These are phyloP conservation scores for Apamea epomidion DNA, from an alignment of 2,888 invertebrate genomes.

Conservation along the genomic window DNA sequence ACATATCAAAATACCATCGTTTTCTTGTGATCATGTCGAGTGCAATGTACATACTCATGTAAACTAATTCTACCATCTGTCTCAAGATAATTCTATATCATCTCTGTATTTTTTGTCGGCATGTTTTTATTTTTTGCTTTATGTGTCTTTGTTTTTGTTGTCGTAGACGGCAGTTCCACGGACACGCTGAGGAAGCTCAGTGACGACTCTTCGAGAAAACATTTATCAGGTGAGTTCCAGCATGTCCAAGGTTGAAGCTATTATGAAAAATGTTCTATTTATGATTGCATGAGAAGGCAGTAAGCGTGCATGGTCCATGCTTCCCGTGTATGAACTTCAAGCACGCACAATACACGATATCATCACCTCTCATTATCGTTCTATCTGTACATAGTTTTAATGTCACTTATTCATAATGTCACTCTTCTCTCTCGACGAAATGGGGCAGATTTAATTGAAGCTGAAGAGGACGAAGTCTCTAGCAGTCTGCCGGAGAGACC, in stretches of 20 bases:
- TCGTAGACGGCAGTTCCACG: conserved; percentile 89
- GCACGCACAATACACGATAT: conserved; percentile 71
- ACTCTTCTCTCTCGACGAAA: conserved; percentile 68
- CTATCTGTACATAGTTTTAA: conserved; percentile 73
- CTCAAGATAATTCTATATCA: conserved; percentile 68
- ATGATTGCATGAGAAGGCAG: conserved; percentile 77
- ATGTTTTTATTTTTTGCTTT: conserved; percentile 87
- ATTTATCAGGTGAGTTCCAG: conserved; percentile 87
- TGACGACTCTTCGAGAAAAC: conserved; percentile 89
- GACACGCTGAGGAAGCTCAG: conserved; percentile 88
- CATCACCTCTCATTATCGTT: conserved; percentile 68
- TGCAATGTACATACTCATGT: conserved; percentile 66
- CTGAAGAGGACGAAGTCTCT: conserved; percentile 89
- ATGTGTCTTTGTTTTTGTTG: conserved; percentile 87
- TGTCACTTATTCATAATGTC: conserved; percentile 73
- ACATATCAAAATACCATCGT: conserved; percentile 66
- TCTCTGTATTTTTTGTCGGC: conserved; percentile 78
- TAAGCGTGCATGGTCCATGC: conserved; percentile 80
- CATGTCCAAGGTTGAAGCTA: conserved; percentile 58
- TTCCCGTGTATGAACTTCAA: conserved; percentile 73
- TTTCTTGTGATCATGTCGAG: conserved; percentile 63
- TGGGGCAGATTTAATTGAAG: conserved; percentile 90
- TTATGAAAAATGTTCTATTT: conserved; percentile 56
- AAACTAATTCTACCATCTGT: conserved; percentile 67
- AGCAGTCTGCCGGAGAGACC: conserved; percentile 86